Evolutionary conservation across 2,797 vertebrate genomes (phyloP).

Genomic region (Rousettus madagascariensis): DNA sequence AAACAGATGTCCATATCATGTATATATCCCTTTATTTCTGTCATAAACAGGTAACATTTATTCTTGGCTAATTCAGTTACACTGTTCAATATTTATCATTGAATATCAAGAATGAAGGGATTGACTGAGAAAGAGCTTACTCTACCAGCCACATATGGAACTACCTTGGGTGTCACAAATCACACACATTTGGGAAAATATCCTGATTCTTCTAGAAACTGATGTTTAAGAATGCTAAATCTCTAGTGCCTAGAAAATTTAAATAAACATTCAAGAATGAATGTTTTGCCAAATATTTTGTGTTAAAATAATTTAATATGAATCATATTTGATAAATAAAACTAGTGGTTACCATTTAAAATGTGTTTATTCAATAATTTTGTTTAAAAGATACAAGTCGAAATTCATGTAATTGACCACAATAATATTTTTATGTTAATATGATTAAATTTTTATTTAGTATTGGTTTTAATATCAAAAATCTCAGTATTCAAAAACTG

Average conservation of each 20-base stretch:
- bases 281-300: neutral
- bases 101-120: neutral
- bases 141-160: neutral
- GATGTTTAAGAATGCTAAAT: neutral
- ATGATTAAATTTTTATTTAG: neutral
- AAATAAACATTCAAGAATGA: neutral
- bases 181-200: neutral
- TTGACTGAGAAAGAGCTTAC: neutral
- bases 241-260: neutral
- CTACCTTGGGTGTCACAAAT: neutral
- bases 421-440: neutral
- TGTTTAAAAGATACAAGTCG: neutral
- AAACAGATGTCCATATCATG: neutral
- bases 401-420: neutral
- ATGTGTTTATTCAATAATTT: neutral
- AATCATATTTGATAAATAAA: neutral
- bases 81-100: neutral
- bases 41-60: neutral
- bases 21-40: neutral
- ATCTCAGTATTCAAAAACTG: neutral
- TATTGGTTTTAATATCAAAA: neutral
- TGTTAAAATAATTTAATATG: slow-evolving; percentile 13
- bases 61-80: neutral
- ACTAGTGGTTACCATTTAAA: neutral
- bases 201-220: neutral